These are phyloP conservation scores for Chiloscyllium plagiosum DNA, from an alignment of 2,113 vertebrate genomes.

Conservation along the genomic window DNA sequence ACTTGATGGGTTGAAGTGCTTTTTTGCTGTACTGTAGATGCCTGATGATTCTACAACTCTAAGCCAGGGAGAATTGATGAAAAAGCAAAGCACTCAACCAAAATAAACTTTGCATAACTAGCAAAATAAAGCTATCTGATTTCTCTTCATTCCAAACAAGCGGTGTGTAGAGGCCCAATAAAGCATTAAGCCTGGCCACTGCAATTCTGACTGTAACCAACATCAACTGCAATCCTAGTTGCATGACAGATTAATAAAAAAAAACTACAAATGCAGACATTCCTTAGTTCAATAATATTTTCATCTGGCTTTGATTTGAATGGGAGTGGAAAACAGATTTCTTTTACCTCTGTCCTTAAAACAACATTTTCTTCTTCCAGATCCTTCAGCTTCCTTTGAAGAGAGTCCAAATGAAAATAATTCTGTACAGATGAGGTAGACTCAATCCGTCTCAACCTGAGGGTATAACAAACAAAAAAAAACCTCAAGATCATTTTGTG, in stretches of 20 bases:
- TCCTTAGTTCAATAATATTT: background rate
- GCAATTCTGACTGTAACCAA: background rate
- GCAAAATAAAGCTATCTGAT: background rate
- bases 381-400: slow-evolving; percentile 96
- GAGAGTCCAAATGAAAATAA: slow-evolving; percentile 84
- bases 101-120: background rate
- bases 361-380: slow-evolving; percentile 93
- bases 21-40: too few relatives aligned
- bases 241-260: background rate
- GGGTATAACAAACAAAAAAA: background rate
- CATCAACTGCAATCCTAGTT: background rate
- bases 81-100: background rate
- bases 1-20: too few relatives aligned
- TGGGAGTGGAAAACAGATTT: too few relatives aligned
- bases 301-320: background rate
- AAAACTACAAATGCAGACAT: background rate
- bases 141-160: background rate
- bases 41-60: too few relatives aligned
- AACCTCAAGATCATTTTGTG: background rate
- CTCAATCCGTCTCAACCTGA: slow-evolving; percentile 78
- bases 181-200: background rate
- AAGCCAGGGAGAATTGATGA: background rate
- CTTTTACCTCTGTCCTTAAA: slow-evolving; percentile 77
- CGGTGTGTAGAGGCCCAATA: background rate
- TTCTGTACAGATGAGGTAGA: slow-evolving; percentile 70